Conservation (phyloP, 1,140 invertebrate species). For the Caenorhabditis briggsae region DNA sequence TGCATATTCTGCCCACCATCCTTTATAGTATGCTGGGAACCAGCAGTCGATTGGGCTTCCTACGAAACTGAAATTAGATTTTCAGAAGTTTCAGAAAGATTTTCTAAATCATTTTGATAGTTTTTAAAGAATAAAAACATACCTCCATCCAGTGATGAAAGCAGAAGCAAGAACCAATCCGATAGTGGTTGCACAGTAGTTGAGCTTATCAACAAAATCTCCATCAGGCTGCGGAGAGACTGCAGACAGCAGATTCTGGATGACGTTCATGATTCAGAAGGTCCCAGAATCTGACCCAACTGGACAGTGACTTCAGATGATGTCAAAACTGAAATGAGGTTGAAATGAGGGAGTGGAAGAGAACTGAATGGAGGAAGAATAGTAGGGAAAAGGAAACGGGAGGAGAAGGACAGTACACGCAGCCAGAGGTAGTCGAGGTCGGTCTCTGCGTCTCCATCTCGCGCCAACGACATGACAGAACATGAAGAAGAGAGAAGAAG, state of each 20-base stretch:
- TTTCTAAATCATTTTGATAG: no score
- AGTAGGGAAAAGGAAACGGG: constrained; percentile 31
- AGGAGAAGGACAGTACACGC: constrained; percentile 53
- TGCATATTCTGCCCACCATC: constrained; percentile 78
- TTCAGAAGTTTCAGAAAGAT: not conserved
- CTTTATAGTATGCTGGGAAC: constrained; percentile 78
- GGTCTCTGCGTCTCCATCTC: constrained; percentile 25
- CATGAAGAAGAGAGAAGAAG: not conserved
- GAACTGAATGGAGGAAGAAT: not conserved
- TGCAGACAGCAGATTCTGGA: constrained; percentile 73
- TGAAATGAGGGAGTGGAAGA: not conserved
- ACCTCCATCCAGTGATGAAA: constrained; percentile 77
- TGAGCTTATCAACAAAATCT: constrained; percentile 74
- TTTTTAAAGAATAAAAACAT: constrained; percentile 49
- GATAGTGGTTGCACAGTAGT: constrained; percentile 75
- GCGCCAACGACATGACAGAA: constrained; percentile 36
- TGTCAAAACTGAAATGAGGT: constrained; percentile 18
- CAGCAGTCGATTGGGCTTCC: constrained; percentile 77
- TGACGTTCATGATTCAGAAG: constrained; percentile 72
- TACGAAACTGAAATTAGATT: constrained; percentile 69
- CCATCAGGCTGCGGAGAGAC: constrained; percentile 77
- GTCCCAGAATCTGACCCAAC: not conserved
- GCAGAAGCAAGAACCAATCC: constrained; percentile 74
- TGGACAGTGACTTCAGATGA: not conserved
- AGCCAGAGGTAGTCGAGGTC: constrained; percentile 30